Percentiles rank a stretch among this genome's conserved stretches.
Conservation (phyloP, 1,140 invertebrate species). For the Pantala flavescens region DNA sequence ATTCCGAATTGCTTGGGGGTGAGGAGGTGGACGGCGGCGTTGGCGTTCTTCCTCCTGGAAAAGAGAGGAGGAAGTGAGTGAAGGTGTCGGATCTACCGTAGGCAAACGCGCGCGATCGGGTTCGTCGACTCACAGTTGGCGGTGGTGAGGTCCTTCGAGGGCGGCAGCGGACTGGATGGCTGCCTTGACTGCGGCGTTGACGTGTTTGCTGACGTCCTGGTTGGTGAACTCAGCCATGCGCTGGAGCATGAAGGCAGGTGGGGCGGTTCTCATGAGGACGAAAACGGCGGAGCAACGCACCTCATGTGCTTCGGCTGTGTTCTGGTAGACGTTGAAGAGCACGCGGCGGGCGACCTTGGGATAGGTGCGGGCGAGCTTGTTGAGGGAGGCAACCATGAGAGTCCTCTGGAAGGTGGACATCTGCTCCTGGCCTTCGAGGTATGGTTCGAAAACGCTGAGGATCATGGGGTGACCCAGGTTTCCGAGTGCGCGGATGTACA, state of each 20-base stretch:
- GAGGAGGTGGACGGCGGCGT: slow-evolving; percentile 41
- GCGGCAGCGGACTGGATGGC: slow-evolving; percentile 40
- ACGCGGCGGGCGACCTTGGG: slow-evolving; percentile 43
- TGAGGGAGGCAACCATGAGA: slow-evolving; percentile 46
- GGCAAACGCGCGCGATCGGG: background rate
- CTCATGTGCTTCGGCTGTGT: slow-evolving; percentile 48
- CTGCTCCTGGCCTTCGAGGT: slow-evolving; percentile 47
- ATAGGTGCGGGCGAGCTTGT: slow-evolving; percentile 35
- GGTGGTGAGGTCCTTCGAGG: slow-evolving; percentile 25
- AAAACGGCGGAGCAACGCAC: slow-evolving; percentile 51
- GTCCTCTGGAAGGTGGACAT: slow-evolving; percentile 47
- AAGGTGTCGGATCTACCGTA: background rate
- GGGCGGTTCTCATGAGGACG: slow-evolving; percentile 43
- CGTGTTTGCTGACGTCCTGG: slow-evolving; percentile 46
- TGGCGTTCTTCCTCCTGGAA: slow-evolving; percentile 42
- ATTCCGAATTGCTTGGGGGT: slow-evolving; percentile 41
- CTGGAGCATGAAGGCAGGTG: slow-evolving; percentile 49
- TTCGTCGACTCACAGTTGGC: slow-evolving; percentile 24
- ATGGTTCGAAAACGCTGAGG: slow-evolving; percentile 48
- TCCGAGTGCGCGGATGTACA: slow-evolving; percentile 50
- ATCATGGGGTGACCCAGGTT: slow-evolving; percentile 47
- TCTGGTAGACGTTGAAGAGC: slow-evolving; percentile 53
- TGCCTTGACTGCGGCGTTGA: slow-evolving; percentile 49
- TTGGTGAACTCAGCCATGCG: slow-evolving; percentile 55
- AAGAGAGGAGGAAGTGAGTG: background rate